Evolutionary conservation across 1,140 invertebrate genomes (phyloP).

Genomic region (Anoplophora glabripennis): DNA sequence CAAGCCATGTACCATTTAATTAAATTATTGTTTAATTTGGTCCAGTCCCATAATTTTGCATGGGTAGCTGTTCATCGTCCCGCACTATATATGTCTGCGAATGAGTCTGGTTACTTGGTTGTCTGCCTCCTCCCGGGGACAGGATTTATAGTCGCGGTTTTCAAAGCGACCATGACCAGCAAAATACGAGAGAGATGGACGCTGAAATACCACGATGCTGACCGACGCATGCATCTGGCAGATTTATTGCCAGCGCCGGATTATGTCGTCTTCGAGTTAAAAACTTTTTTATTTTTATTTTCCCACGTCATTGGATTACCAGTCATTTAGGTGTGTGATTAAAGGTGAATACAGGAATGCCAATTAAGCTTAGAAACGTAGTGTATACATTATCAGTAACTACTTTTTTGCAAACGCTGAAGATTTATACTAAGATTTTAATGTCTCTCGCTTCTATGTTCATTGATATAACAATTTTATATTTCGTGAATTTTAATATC

Average conservation of each 20-base stretch:
- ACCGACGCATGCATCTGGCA: slow-evolving; percentile 17
- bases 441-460: no score
- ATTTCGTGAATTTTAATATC: no score
- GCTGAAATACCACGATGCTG: slow-evolving; percentile 3
- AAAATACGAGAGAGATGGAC: slow-evolving; percentile 3
- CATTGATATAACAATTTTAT: no score
- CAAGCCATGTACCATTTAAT: neutral
- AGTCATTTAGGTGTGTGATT: no score
- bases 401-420: no score
- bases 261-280: slow-evolving; percentile 11
- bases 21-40: neutral
- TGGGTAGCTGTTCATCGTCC: neutral
- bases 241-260: slow-evolving; percentile 14
- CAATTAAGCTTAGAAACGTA: no score
- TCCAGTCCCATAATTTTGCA: neutral
- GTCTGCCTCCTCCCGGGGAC: neutral
- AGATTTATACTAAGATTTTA: no score
- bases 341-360: no score
- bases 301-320: no score
- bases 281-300: neutral
- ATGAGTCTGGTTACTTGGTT: neutral
- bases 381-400: no score
- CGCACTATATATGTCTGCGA: neutral
- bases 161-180: neutral
- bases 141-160: slow-evolving; percentile 16